phyloP scores from a whole-genome alignment of 2,888 invertebrate species.

The Lasius platythorax region DNA sequence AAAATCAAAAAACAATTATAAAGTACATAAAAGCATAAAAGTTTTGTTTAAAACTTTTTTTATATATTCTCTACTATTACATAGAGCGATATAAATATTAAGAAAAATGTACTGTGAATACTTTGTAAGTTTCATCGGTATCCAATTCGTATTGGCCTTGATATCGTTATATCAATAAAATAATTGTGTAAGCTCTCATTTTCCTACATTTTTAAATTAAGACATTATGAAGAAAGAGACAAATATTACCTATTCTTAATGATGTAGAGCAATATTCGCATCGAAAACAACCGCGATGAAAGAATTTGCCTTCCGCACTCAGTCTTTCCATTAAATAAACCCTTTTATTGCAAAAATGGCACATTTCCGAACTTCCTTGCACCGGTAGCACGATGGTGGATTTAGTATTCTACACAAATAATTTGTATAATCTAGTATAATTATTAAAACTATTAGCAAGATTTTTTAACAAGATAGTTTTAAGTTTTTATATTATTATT shows the following conservation, averaged over 20 bases:
- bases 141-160: neutral
- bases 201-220: neutral
- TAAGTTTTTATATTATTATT: constrained; percentile 1
- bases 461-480: neutral
- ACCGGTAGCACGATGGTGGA: constrained; percentile 88
- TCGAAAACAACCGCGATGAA: constrained; percentile 97
- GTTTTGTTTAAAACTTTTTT: too few relatives aligned
- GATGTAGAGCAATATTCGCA: constrained; percentile 97
- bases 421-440: constrained; percentile 38
- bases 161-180: neutral
- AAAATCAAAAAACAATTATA: neutral
- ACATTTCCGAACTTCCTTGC: constrained; percentile 91
- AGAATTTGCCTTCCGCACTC: constrained; percentile 95
- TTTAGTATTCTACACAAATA: constrained; percentile 87
- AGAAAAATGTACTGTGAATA: too few relatives aligned
- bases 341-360: constrained; percentile 95
- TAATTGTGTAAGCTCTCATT: neutral
- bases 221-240: neutral
- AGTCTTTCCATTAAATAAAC: constrained; percentile 98
- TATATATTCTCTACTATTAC: too few relatives aligned
- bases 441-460: neutral
- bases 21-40: too few relatives aligned
- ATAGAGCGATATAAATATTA: too few relatives aligned
- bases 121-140: too few relatives aligned
- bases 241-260: constrained; percentile 90